Evolutionary conservation across 1,140 invertebrate genomes (phyloP), one percentile per base, ranked within the genome.

Genomic region (Nomia melanderi): DNA sequence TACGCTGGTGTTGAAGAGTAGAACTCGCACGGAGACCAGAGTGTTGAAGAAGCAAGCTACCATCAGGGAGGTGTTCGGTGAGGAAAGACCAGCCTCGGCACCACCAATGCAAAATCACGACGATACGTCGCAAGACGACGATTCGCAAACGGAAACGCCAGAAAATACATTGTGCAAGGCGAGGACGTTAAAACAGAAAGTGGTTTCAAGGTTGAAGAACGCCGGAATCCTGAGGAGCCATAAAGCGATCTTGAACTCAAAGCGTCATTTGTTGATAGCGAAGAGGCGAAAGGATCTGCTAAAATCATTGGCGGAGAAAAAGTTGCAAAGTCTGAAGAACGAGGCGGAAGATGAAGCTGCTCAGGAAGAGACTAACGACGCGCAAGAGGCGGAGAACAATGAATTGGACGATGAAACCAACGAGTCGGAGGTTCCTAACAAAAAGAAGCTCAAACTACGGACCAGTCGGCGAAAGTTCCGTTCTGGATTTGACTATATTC

Each of bases 401-500:
- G 82, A 78, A 31, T 72, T 85, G 17, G 81, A 86, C 11, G 84
- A 89, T n/a, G 86, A 90, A 11, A 83, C 79, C 17, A 81, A 80
- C 27, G 84, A 85, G 80, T 88, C 91, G 66, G 90, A 93, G 85
- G 87, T 92, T 56, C 86, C 77, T 33, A 92, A 86, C 50, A 92
- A 91, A 63, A 93, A 93, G 81, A 93, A 93, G 64, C 89, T 91
- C 54, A 94, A 94, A 82, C 87, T 93, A 7, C 91, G 93, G 70
- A 93, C 92, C 47, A 92, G 93, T 9, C 90, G 95, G 25, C 89
- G 95, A 41, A 93, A 95, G 91, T 93, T 95, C 77, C 94, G 95
- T 67, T 95, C 95, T 9, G 96, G 97, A 4, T 97, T 98, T 90
- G 97, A 97, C 92, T 98, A 97, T 76, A 97, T 97, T 54, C 92